These are phyloP conservation scores for Zaprionus africanus DNA, from an alignment of 1,140 invertebrate species.

Conservation along the genomic window DNA sequence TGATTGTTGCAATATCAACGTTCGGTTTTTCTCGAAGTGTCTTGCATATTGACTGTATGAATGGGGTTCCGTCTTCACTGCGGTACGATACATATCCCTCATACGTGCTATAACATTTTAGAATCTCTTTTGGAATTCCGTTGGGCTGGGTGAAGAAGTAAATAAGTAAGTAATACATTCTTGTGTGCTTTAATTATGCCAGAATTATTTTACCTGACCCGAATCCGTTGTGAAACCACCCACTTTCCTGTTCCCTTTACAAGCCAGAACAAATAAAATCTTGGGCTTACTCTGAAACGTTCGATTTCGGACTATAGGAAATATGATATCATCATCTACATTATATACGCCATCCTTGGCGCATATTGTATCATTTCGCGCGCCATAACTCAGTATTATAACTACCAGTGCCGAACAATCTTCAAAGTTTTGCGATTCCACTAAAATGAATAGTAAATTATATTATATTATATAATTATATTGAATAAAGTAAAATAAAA, in stretches of 20 bases:
- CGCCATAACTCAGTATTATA: constrained; percentile 47
- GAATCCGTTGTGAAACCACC: constrained; percentile 67
- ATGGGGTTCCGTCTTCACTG: constrained; percentile 65
- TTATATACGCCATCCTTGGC: constrained; percentile 71
- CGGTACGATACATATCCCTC: constrained; percentile 79
- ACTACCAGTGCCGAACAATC: constrained; percentile 47
- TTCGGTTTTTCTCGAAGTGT: constrained; percentile 44
- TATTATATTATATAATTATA: not conserved
- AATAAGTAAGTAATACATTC: not conserved
- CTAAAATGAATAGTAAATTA: constrained; percentile 32
- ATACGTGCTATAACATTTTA: constrained; percentile 81
- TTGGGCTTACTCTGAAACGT: constrained; percentile 72
- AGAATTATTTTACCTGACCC: constrained; percentile 5
- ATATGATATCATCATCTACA: constrained; percentile 67
- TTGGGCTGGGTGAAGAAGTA: constrained; percentile 12
- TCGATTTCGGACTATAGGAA: constrained; percentile 69
- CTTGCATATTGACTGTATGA: constrained; percentile 74
- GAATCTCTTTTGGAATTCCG: constrained; percentile 66
- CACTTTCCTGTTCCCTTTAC: constrained; percentile 57
- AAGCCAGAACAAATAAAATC: constrained; percentile 77
- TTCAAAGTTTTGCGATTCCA: constrained; percentile 66
- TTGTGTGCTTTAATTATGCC: not conserved
- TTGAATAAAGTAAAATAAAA: not conserved
- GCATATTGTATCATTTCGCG: constrained; percentile 31
- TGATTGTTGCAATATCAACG: constrained; percentile 58